Evolutionary conservation across 2,797 vertebrate species (phyloP).

Genomic region (Taeniopygia guttata): DNA sequence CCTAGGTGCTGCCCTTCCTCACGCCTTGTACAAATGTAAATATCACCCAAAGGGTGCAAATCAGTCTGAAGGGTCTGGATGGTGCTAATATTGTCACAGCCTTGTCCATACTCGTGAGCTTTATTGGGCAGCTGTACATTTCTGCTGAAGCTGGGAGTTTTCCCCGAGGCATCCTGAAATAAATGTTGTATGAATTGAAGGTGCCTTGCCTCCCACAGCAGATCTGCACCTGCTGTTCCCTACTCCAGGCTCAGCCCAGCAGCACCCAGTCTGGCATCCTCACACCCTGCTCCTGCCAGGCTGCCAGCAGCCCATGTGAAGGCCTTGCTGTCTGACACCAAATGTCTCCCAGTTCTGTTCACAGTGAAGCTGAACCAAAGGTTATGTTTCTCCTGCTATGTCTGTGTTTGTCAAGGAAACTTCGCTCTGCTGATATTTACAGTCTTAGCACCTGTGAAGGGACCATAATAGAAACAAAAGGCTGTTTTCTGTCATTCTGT

Average conservation of each 20-base stretch:
- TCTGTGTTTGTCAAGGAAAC: neutral
- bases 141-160: neutral
- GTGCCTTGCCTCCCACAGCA: neutral
- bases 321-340: neutral
- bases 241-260: neutral
- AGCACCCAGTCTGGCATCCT: neutral
- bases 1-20: fast-evolving
- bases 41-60: neutral
- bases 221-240: slow-evolving; percentile 9
- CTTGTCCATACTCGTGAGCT: neutral
- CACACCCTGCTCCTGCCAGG: neutral
- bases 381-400: slow-evolving; percentile 5
- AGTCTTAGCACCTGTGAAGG: neutral
- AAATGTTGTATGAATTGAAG: neutral
- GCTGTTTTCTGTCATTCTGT: neutral
- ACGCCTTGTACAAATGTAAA: neutral
- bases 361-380: neutral
- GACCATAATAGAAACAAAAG: neutral
- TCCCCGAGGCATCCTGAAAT: neutral
- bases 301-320: slow-evolving; percentile 25
- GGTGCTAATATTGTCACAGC: neutral
- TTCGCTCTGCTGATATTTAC: neutral
- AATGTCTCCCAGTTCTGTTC: neutral
- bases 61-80: neutral
- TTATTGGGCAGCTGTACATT: neutral